These are phyloP conservation scores for Liasis olivaceus DNA, from an alignment of 2,797 vertebrate species.

Conservation along the genomic window DNA sequence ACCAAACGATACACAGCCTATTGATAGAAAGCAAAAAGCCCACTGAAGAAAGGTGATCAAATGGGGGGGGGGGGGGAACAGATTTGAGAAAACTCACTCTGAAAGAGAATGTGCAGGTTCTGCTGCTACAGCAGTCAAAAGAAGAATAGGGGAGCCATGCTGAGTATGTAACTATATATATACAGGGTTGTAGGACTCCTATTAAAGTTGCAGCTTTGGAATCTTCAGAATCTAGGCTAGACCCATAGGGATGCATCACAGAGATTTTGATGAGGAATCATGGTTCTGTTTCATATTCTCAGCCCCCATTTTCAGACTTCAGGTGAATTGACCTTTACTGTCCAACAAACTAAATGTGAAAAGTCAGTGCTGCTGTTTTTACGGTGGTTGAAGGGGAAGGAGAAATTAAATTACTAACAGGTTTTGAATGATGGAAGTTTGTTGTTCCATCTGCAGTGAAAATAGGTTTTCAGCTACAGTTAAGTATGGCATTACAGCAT, in stretches of 20 bases:
- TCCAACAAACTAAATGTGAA: slow-evolving; percentile 14
- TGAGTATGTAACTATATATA: background rate
- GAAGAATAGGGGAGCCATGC: background rate
- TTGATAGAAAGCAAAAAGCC: background rate
- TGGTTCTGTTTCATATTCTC: background rate
- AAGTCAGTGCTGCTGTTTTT: background rate
- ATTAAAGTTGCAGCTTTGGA: background rate
- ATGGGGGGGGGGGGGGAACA: background rate
- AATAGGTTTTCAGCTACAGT: slow-evolving; percentile 19
- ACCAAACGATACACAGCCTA: background rate
- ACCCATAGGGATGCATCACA: background rate
- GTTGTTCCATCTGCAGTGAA: background rate
- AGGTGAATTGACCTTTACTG: background rate
- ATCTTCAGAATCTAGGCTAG: background rate
- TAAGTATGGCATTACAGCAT: background rate
- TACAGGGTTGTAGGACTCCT: background rate
- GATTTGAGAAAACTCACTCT: background rate
- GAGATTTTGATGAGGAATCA: background rate
- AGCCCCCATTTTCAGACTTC: background rate
- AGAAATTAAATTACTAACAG: background rate
- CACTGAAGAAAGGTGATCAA: background rate
- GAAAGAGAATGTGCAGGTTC: background rate
- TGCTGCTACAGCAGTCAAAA: background rate
- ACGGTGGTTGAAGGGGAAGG: background rate
- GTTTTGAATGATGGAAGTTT: background rate